These are phyloP conservation scores for Dryobates pubescens DNA, from an alignment of 2,797 vertebrate species.

Conservation along the genomic window DNA sequence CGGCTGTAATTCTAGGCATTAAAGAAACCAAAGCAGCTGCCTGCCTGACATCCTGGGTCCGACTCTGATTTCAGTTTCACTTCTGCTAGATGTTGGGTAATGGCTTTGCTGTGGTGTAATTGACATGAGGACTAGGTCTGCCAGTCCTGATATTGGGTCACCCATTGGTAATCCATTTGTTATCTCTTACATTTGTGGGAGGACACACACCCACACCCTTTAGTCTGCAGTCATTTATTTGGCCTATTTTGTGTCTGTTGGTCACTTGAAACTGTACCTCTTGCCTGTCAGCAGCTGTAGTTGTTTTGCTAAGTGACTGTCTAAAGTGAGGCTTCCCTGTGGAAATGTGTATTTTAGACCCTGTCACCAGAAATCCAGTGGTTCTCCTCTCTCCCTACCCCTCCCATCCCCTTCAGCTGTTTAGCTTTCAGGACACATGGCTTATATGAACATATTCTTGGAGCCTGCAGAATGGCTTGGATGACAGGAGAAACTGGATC, in stretches of 20 bases:
- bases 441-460: slow-evolving; percentile 33
- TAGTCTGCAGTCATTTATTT: slow-evolving; percentile 49
- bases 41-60: not conserved
- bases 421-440: slow-evolving; percentile 57
- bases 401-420: slow-evolving; percentile 46
- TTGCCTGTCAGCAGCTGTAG: slow-evolving; percentile 60
- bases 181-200: slow-evolving; percentile 32
- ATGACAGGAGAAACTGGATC: slow-evolving; percentile 65
- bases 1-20: slow-evolving; percentile 44
- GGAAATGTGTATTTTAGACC: slow-evolving; percentile 46
- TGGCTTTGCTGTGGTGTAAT: not conserved
- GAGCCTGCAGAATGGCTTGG: slow-evolving; percentile 52
- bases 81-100: slow-evolving; percentile 15
- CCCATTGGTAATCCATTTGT: slow-evolving; percentile 4
- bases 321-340: slow-evolving; percentile 48
- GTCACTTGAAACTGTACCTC: slow-evolving; percentile 58
- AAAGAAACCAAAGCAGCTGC: slow-evolving; percentile 53
- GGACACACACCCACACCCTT: not conserved
- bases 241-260: slow-evolving; percentile 33
- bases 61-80: slow-evolving; percentile 60
- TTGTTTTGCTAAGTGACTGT: slow-evolving; percentile 51
- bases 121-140: slow-evolving; percentile 18
- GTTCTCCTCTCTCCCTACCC: slow-evolving; percentile 8
- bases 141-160: slow-evolving; percentile 21
- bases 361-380: slow-evolving; percentile 55